phyloP scores from a whole-genome alignment of 2,797 vertebrate genomes.

The Sylvilagus floridanus region DNA sequence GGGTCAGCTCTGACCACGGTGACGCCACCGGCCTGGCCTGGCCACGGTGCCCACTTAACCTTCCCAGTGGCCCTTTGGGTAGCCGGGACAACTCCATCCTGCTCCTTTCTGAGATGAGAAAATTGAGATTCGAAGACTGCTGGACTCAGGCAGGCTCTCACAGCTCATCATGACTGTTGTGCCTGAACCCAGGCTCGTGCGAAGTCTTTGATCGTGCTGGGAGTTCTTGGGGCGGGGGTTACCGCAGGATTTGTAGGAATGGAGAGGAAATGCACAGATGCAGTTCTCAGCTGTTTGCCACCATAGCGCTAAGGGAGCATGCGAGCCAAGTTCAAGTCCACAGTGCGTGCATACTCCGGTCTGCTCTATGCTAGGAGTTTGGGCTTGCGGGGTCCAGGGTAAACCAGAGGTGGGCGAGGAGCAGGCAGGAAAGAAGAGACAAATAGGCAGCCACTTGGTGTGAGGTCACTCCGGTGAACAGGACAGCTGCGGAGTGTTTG shows the following conservation, averaged over 20 bases:
- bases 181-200: neutral
- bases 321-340: conserved; percentile 10
- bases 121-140: neutral
- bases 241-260: conserved; percentile 34
- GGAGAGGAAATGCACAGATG: neutral
- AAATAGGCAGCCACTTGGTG: neutral
- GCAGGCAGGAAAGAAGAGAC: conserved; percentile 42
- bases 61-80: neutral
- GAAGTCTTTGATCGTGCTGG: neutral
- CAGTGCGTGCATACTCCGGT: neutral
- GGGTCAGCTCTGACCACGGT: neutral
- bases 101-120: neutral
- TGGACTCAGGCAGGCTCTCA: neutral
- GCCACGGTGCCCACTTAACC: neutral
- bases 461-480: neutral
- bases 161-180: neutral
- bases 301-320: neutral
- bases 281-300: conserved; percentile 17
- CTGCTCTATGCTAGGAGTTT: neutral
- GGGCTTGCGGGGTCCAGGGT: neutral
- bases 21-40: too few relatives aligned
- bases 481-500: neutral
- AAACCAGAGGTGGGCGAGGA: neutral
- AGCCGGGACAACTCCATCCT: neutral
- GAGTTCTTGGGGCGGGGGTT: conserved; percentile 53